Evolutionary conservation across 37 sponge, comb jelly and placozoan genomes (phyloP).

Genomic region (Dysidea cf. avara): DNA sequence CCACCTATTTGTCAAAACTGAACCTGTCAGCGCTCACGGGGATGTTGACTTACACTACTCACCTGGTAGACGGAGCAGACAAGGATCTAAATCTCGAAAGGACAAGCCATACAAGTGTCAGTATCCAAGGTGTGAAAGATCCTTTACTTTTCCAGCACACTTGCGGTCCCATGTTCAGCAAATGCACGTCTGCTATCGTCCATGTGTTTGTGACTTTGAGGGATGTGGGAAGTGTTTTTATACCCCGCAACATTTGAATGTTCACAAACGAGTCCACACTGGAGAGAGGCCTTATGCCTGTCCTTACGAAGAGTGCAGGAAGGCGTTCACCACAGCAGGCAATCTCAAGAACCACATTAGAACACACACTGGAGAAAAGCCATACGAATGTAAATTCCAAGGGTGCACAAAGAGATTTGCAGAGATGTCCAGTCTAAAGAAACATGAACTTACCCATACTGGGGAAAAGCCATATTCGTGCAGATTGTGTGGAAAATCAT

Average conservation of each 20-base stretch:
- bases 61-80: too few relatives aligned
- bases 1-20: too few relatives aligned
- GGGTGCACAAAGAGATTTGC: constrained; percentile 75
- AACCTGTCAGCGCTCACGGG: too few relatives aligned
- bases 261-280: constrained; percentile 73
- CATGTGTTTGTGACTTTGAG: constrained; percentile 81
- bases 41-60: too few relatives aligned
- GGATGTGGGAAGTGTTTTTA: constrained; percentile 84
- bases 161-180: constrained; percentile 75
- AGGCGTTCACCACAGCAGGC: constrained; percentile 86
- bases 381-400: constrained; percentile 74
- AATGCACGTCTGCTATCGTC: constrained; percentile 75
- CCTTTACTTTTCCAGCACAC: constrained; percentile 79
- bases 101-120: constrained; percentile 77
- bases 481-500: constrained; percentile 74
- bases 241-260: constrained; percentile 84
- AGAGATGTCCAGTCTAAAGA: constrained; percentile 87
- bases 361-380: constrained; percentile 84
- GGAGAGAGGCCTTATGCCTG: constrained; percentile 81
- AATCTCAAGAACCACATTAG: constrained; percentile 87
- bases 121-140: constrained; percentile 75
- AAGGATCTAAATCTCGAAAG: constrained; percentile 5
- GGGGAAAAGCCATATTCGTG: constrained; percentile 84
- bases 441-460: constrained; percentile 83
- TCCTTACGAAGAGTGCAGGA: constrained; percentile 69